Percentiles rank a stretch among this genome's conserved stretches.
Conservation (phyloP, 2,797 vertebrate species). For the Acrossocheilus fasciatus region DNA sequence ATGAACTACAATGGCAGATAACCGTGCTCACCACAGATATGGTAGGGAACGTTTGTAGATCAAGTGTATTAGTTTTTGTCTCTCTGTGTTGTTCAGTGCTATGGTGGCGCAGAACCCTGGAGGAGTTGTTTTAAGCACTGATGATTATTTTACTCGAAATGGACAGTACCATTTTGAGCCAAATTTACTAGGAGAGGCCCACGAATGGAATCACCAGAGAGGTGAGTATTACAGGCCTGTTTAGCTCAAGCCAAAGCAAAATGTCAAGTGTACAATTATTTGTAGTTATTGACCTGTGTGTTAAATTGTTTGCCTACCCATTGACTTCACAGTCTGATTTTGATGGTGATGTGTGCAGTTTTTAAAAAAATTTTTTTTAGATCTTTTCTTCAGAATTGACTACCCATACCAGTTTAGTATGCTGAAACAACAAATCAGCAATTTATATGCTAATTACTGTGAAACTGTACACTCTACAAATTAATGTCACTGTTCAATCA, state of each 20-base stretch:
- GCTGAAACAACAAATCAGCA: not conserved
- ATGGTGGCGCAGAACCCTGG: constrained; percentile 87
- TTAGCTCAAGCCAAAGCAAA: not conserved
- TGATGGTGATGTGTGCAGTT: not conserved
- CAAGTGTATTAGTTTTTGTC: not conserved
- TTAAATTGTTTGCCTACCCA: not conserved
- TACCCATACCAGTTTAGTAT: not conserved
- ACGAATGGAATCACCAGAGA: constrained; percentile 93
- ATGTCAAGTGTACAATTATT: not conserved
- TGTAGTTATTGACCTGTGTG: not conserved
- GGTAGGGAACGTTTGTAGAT: not conserved
- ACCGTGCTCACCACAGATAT: not conserved
- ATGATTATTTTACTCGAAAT: constrained; percentile 87
- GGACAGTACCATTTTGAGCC: constrained; percentile 87
- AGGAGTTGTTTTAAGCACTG: constrained; percentile 90
- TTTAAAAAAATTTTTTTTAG: not conserved
- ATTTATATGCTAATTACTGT: not conserved
- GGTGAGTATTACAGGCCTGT: constrained; percentile 75
- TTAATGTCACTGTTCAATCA: not conserved
- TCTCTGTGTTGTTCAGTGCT: constrained; percentile 72
- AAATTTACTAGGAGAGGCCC: constrained; percentile 85
- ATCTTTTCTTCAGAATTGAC: not conserved
- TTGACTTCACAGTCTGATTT: not conserved
- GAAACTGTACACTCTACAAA: not conserved
- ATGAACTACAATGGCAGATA: not conserved